phyloP scores from a whole-genome alignment of 2,113 vertebrate genomes.

The Austrofundulus limnaeus region DNA sequence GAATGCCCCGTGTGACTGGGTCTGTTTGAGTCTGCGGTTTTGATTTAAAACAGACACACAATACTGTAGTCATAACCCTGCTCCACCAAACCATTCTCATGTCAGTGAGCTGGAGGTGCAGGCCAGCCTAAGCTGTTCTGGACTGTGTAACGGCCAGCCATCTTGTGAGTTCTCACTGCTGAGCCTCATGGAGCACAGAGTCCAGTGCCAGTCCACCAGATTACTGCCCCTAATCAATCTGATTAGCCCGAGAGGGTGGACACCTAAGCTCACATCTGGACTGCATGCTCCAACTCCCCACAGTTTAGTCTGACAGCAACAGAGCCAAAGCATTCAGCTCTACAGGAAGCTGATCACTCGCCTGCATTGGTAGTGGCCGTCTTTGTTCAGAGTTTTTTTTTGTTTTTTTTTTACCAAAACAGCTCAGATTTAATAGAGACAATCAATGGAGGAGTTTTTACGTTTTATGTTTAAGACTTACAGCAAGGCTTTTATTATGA shows the following conservation, averaged over 20 bases:
- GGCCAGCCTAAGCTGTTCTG: constrained; percentile 63
- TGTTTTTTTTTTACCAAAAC: constrained; percentile 21
- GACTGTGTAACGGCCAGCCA: constrained; percentile 69
- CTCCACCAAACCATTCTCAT: constrained; percentile 57
- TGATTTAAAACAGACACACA: constrained; percentile 77
- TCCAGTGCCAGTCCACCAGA: constrained; percentile 65
- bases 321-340: constrained; percentile 49
- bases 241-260: constrained; percentile 73
- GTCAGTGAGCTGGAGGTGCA: constrained; percentile 46
- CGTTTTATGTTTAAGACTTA: constrained; percentile 19
- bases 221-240: constrained; percentile 77
- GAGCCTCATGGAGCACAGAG: constrained; percentile 53
- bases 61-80: constrained; percentile 49
- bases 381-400: constrained; percentile 17
- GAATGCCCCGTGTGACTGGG: constrained; percentile 50
- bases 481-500: constrained; percentile 32
- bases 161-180: constrained; percentile 71
- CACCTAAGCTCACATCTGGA: constrained; percentile 75
- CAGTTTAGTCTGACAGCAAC: constrained; percentile 71
- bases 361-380: constrained; percentile 32
- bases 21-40: constrained; percentile 55
- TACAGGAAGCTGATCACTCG: constrained; percentile 43
- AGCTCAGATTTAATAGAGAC: constrained; percentile 37
- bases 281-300: constrained; percentile 50
- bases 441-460: constrained; percentile 33